These are phyloP conservation scores for Cylindroiulus punctatus DNA, from an alignment of 2,888 invertebrate genomes.

Conservation along the genomic window DNA sequence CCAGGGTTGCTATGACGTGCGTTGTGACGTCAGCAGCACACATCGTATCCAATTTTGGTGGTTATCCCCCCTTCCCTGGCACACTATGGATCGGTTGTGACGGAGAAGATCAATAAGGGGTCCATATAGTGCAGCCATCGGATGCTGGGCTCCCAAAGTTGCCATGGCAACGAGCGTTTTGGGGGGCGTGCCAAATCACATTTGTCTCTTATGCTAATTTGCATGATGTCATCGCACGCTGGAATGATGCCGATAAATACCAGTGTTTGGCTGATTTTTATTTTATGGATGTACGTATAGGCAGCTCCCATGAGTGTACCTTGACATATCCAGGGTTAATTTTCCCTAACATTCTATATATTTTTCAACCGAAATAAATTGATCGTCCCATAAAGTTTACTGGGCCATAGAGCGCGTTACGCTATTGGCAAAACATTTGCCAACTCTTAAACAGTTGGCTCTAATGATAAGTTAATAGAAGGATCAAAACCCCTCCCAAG, in stretches of 20 bases:
- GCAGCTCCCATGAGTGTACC: neutral
- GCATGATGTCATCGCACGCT: neutral
- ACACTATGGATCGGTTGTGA: neutral
- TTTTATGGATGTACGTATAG: neutral
- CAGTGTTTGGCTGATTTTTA: neutral
- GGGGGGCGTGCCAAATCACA: neutral
- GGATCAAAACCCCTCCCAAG: too few relatives aligned
- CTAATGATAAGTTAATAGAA: too few relatives aligned
- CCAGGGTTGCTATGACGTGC: slow-evolving; percentile 4
- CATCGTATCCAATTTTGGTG: neutral
- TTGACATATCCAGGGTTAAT: too few relatives aligned
- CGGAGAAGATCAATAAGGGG: slow-evolving; percentile 28
- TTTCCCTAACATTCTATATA: neutral
- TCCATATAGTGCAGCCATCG: neutral
- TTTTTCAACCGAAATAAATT: too few relatives aligned
- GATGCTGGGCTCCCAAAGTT: neutral
- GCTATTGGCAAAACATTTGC: too few relatives aligned
- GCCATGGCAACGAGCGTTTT: neutral
- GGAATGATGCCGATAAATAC: slow-evolving; percentile 17
- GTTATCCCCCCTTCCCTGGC: neutral
- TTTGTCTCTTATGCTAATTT: slow-evolving; percentile 7
- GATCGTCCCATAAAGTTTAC: too few relatives aligned
- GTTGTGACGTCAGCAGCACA: neutral
- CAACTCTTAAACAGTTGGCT: too few relatives aligned
- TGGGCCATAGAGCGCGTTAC: too few relatives aligned